Conservation (phyloP, 2,888 invertebrate species). For the Protula sp. region DNA sequence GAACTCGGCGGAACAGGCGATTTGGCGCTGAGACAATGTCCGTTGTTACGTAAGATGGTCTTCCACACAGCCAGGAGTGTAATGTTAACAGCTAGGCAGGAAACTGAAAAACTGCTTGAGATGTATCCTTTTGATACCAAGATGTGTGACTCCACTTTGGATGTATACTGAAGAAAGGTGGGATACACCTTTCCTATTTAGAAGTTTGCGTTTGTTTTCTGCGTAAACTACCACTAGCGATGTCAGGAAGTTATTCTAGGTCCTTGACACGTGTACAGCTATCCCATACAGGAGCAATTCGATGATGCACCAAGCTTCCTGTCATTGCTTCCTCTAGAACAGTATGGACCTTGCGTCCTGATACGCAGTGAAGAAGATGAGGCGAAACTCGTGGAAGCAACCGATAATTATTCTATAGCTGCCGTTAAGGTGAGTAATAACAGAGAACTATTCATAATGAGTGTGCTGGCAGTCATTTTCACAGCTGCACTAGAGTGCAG, state of each 20-base stretch:
- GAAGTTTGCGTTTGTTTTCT: no score
- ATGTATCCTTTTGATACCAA: not conserved
- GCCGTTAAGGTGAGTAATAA: not conserved
- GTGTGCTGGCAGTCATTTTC: no score
- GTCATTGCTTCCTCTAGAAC: not conserved
- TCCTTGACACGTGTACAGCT: not conserved
- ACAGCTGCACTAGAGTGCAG: no score
- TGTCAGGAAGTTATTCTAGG: no score
- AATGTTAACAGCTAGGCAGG: not conserved
- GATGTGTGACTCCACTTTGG: no score
- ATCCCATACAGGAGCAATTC: not conserved
- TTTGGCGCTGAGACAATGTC: not conserved
- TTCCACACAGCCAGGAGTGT: not conserved
- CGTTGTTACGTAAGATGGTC: not conserved
- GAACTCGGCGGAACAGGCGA: not conserved
- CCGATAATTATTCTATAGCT: not conserved
- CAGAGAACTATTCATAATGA: no score
- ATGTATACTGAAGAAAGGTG: no score
- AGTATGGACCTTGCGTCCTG: not conserved
- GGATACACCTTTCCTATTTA: no score
- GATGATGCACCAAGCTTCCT: not conserved
- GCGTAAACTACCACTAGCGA: no score
- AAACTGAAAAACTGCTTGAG: not conserved
- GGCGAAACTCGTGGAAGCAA: not conserved
- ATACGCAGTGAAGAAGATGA: not conserved